Percentiles rank a stretch among this genome's conserved stretches.
Evolutionary conservation across 2,113 vertebrate genomes (phyloP).

Genomic region (Hydrolagus affinis): DNA sequence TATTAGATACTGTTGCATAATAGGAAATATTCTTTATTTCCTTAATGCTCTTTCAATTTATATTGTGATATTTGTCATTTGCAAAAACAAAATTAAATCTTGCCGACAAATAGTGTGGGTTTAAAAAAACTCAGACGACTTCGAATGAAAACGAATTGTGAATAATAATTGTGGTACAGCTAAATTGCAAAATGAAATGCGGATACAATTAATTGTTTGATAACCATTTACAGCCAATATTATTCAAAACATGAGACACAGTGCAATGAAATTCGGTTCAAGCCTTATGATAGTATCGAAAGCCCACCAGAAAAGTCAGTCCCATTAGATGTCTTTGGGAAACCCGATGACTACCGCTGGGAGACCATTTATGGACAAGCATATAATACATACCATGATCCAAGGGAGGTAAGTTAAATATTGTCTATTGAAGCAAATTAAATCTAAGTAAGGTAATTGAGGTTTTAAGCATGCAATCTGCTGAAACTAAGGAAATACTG

Average conservation of each 20-base stretch:
- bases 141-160: neutral
- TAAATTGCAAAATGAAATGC: neutral
- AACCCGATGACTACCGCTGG: conserved; percentile 1
- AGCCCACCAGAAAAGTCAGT: neutral
- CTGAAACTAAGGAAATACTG: too few relatives aligned
- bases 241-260: neutral
- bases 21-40: neutral
- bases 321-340: conserved; percentile 18
- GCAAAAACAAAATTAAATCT: neutral
- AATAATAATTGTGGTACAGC: neutral
- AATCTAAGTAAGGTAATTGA: neutral
- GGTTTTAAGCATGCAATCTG: too few relatives aligned
- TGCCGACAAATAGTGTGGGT: neutral
- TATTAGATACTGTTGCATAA: too few relatives aligned
- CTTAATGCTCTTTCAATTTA: neutral
- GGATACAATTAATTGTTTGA: neutral
- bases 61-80: neutral
- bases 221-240: conserved; percentile 2
- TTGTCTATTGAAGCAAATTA: neutral
- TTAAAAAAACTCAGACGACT: neutral
- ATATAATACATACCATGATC: conserved; percentile 25
- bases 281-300: neutral
- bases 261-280: neutral
- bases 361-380: neutral
- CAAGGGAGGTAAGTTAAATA: conserved; percentile 26